Percentiles rank a stretch among this genome's conserved stretches.
These are phyloP conservation scores for Chlorocebus sabaeus DNA, from an alignment of 2,113 vertebrate species.

Conservation along the genomic window DNA sequence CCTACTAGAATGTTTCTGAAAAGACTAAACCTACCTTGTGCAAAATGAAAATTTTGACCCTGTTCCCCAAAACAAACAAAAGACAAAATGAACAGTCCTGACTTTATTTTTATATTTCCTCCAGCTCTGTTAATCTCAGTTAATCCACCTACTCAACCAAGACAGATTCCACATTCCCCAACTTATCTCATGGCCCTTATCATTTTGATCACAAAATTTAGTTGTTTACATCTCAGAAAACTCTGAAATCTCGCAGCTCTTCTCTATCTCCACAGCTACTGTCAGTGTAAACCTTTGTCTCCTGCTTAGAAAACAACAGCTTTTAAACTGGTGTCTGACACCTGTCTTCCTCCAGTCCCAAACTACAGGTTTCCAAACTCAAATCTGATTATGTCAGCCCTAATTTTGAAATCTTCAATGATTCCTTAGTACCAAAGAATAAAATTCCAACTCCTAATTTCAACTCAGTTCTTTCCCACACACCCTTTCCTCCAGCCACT, in stretches of 20 bases:
- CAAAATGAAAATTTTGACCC: neutral
- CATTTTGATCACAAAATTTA: neutral
- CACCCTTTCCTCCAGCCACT: neutral
- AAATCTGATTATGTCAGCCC: neutral
- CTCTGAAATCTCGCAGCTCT: neutral
- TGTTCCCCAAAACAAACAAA: neutral
- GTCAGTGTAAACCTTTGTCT: neutral
- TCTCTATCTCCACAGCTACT: neutral
- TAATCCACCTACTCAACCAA: neutral
- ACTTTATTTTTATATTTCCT: neutral
- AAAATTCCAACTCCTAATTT: slow-evolving; percentile 3
- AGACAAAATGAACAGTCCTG: neutral
- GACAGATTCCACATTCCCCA: neutral
- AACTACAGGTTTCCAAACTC: slow-evolving; percentile 18
- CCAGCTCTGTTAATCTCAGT: neutral
- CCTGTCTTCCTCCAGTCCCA: neutral
- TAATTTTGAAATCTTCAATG: slow-evolving; percentile 24
- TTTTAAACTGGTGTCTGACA: neutral
- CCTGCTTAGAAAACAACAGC: neutral
- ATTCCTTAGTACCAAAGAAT: neutral
- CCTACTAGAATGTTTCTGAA: neutral
- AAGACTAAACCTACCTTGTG: neutral
- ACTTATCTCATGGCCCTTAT: neutral
- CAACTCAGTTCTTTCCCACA: neutral
- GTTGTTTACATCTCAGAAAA: slow-evolving; percentile 2